These are phyloP conservation scores for Phortica variegata DNA, from an alignment of 1,140 invertebrate genomes.

Conservation along the genomic window DNA sequence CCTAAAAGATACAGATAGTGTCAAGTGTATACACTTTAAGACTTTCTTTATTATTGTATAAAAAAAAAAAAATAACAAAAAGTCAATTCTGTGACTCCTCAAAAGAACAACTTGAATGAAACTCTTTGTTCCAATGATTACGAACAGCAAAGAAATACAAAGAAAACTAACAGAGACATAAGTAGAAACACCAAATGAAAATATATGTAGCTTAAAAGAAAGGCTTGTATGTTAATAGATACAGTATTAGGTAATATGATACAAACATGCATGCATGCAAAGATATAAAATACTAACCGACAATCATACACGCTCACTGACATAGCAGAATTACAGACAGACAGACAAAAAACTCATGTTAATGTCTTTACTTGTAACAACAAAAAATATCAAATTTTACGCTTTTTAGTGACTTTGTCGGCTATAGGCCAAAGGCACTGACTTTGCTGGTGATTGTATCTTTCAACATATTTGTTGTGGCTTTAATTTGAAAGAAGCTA, in stretches of 20 bases:
- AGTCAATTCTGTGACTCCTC: constrained; percentile 3
- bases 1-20: too few species aligned
- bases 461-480: too few species aligned
- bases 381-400: constrained; percentile 48
- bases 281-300: too few species aligned
- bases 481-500: too few species aligned
- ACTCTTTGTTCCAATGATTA: constrained; percentile 29
- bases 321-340: constrained; percentile 14
- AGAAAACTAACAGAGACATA: constrained; percentile 15
- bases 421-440: constrained; percentile 28
- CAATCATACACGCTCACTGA: neutral
- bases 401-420: constrained; percentile 43
- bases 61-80: constrained; percentile 1
- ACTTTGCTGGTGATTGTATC: too few species aligned
- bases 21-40: too few species aligned
- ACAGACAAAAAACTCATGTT: constrained; percentile 7
- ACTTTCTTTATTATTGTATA: too few species aligned
- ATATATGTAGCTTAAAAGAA: constrained; percentile 39
- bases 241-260: constrained; percentile 49
- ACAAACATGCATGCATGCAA: constrained; percentile 19
- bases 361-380: constrained; percentile 19
- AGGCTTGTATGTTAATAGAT: constrained; percentile 30
- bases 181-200: too few species aligned
- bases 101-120: constrained; percentile 29
- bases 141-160: constrained; percentile 1